Conservation (phyloP, 2,888 invertebrate species). For the Lepidocyrtoides sp. region DNA sequence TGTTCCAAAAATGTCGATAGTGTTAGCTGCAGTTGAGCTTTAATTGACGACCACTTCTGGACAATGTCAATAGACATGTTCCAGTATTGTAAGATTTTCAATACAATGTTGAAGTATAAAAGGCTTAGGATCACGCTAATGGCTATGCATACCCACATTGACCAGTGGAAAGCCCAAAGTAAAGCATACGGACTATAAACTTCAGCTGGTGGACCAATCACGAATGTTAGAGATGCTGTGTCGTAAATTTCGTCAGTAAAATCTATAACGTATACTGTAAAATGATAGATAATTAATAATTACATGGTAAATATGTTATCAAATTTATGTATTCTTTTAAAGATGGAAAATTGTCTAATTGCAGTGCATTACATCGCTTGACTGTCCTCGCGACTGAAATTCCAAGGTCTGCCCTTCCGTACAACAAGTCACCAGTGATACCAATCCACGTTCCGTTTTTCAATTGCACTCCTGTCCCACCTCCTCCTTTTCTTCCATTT, state of each 20-base stretch:
- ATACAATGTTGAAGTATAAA: constrained; percentile 51
- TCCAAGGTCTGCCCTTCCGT: constrained; percentile 72
- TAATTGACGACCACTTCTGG: constrained; percentile 56
- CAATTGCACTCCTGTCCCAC: constrained; percentile 79
- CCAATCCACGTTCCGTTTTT: constrained; percentile 81
- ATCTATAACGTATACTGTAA: constrained; percentile 68
- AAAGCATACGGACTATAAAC: constrained; percentile 75
- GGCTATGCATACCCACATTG: constrained; percentile 75
- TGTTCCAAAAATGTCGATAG: constrained; percentile 78
- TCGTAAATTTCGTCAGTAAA: constrained; percentile 77
- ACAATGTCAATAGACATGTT: constrained; percentile 12
- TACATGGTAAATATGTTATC: no score
- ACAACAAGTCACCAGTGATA: constrained; percentile 74
- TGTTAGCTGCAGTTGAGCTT: constrained; percentile 75
- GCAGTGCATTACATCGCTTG: constrained; percentile 78
- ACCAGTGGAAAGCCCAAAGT: constrained; percentile 75
- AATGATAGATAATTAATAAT: no score
- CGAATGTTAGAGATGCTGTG: constrained; percentile 79
- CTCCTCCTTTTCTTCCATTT: constrained; percentile 70
- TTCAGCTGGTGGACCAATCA: constrained; percentile 74
- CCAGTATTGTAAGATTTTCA: constrained; percentile 69
- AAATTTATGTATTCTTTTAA: no score
- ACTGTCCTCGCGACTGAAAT: constrained; percentile 77
- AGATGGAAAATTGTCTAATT: no score
- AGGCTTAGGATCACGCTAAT: constrained; percentile 50